phyloP scores from a whole-genome alignment of 2,888 invertebrate genomes.

The Trissoscelio sp. region DNA sequence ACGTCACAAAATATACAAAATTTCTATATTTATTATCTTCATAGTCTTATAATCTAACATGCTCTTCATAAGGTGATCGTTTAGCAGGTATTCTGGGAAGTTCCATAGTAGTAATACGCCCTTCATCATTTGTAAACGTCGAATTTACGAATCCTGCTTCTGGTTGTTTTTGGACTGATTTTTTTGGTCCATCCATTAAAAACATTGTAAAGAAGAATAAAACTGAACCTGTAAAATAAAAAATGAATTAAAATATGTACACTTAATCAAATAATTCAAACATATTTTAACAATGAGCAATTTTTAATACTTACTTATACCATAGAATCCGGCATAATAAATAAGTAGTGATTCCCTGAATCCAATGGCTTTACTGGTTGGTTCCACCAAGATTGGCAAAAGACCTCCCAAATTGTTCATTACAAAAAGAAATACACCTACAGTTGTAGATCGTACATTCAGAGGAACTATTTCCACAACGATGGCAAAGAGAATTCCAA shows the following conservation, averaged over 20 bases:
- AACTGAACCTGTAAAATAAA: slow-evolving; percentile 87
- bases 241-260: background rate
- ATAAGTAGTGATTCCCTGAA: slow-evolving; percentile 93
- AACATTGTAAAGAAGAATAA: slow-evolving; percentile 92
- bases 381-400: slow-evolving; percentile 94
- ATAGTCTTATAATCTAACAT: slow-evolving; percentile 55
- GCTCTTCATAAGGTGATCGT: slow-evolving; percentile 54
- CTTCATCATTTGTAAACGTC: slow-evolving; percentile 85
- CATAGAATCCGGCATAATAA: slow-evolving; percentile 94
- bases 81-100: slow-evolving; percentile 77
- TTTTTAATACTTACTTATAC: slow-evolving; percentile 88
- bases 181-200: slow-evolving; percentile 88
- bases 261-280: background rate
- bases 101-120: slow-evolving; percentile 77
- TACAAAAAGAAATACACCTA: slow-evolving; percentile 94
- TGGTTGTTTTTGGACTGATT: slow-evolving; percentile 76
- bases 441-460: slow-evolving; percentile 91
- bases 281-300: background rate
- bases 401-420: slow-evolving; percentile 97
- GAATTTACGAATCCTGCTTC: slow-evolving; percentile 84
- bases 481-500: slow-evolving; percentile 95
- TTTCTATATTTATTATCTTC: too few relatives aligned
- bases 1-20: too few relatives aligned
- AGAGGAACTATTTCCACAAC: slow-evolving; percentile 94
- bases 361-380: slow-evolving; percentile 91